Evolutionary conservation across 64 coral and sea anemone genomes (phyloP).

Genomic region (Cladopsammia gracilis): DNA sequence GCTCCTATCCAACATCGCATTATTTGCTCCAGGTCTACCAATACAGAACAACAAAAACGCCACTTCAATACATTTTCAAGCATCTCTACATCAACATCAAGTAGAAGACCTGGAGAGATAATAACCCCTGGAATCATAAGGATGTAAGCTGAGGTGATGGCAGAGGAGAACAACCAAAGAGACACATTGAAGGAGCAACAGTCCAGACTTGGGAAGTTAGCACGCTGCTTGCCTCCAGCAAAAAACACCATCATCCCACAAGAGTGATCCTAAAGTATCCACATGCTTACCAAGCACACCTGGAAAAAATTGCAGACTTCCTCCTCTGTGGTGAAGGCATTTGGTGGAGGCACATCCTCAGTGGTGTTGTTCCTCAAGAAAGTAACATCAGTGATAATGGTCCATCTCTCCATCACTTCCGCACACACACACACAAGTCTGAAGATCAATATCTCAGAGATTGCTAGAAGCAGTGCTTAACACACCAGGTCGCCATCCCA

Average conservation of each 20-base stretch:
- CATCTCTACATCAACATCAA: constrained; percentile 24
- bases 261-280: constrained; percentile 46
- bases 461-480: constrained; percentile 56
- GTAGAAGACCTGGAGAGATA: constrained; percentile 47
- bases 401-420: constrained; percentile 73
- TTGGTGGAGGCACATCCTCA: constrained; percentile 51
- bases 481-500: constrained; percentile 24
- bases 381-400: constrained; percentile 12
- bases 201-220: constrained; percentile 14
- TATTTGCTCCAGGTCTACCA: constrained; percentile 35
- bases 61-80: constrained; percentile 31
- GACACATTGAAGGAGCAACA: constrained; percentile 45
- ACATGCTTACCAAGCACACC: constrained; percentile 64
- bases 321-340: constrained; percentile 57
- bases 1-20: constrained; percentile 39
- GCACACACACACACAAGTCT: constrained; percentile 46
- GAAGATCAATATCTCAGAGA: constrained; percentile 41
- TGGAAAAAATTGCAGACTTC: constrained; percentile 72
- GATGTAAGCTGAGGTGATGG: constrained; percentile 56
- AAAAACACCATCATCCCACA: constrained; percentile 71
- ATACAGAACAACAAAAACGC: constrained; percentile 56
- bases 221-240: constrained; percentile 24
- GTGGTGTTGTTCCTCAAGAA: constrained; percentile 60
- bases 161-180: constrained; percentile 29
- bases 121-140: constrained; percentile 47